Evolutionary conservation across 2,888 invertebrate genomes (phyloP).

Genomic region (Leptinotarsa juncta): DNA sequence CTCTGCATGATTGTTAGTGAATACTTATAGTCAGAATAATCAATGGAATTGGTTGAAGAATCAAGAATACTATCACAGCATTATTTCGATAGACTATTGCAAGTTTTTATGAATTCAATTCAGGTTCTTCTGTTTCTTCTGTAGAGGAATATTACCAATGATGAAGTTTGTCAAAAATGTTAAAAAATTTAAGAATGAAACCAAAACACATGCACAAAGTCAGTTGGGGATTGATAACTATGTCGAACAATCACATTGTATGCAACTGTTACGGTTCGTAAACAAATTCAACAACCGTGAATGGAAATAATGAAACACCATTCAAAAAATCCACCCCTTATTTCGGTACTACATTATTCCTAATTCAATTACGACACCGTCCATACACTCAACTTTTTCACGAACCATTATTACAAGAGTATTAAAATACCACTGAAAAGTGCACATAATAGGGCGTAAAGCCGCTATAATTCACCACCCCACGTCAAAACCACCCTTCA

Average conservation of each 20-base stretch:
- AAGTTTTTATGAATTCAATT: not conserved
- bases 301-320: not conserved
- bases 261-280: not conserved
- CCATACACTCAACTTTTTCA: slow-evolving; percentile 31
- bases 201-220: no score
- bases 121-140: not conserved
- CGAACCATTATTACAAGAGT: slow-evolving; percentile 29
- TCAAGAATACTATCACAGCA: no score
- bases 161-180: no score
- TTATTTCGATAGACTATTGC: no score
- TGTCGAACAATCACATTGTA: not conserved
- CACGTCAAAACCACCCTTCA: slow-evolving; percentile 32
- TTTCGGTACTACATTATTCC: slow-evolving; percentile 20
- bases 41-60: no score
- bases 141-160: not conserved
- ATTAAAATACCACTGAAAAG: slow-evolving; percentile 31
- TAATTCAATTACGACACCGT: slow-evolving; percentile 30
- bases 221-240: no score
- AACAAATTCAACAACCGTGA: not conserved
- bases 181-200: no score
- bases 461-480: slow-evolving; percentile 40
- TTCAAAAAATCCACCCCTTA: slow-evolving; percentile 8
- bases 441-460: slow-evolving; percentile 38
- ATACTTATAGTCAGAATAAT: no score
- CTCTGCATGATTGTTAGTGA: no score